Evolutionary conservation across 2,113 vertebrate genomes (phyloP), one percentile per base, ranked within the genome.

Genomic region (Rhea pennata): DNA sequence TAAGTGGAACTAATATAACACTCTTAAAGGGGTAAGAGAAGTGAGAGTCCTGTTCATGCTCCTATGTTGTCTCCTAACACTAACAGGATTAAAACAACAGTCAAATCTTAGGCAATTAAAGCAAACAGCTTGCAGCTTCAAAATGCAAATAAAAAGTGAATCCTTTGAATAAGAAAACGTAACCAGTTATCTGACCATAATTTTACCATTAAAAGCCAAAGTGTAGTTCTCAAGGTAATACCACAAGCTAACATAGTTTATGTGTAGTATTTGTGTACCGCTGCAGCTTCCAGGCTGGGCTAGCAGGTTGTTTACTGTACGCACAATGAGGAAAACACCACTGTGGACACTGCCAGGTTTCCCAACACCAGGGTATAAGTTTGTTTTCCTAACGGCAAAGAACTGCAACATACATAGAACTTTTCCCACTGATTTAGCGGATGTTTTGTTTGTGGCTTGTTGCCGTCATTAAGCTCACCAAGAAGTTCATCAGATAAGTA

Each of bases 361-460:
- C 15, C 36, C 40, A 70, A 66, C 29, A 70, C 11, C 2, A 24
- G 53, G 9, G 44, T 89, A 23, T 23, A 39, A 54, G 10, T 22
- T 26, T n/a, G 7, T 67, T 84, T 94, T 89, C 23, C 33, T 24
- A 59, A 53, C 70, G 24, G 23, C 40, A 84, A 87, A 87, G 29
- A 78, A 67, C 78, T 67, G 44, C 22, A 67, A 44, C 23, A 14
- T 36, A 26, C 1, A 4, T 54, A 84, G 84, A 90, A 27, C 33
- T 90, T 93, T 96, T 94, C 92, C 56, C 33, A 46, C 65, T 95
- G 81, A 76, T 66, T 73, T n/a, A 94, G 53, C 23, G 33, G 21
- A 75, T 71, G 12, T 64, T 91, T 70, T 70, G 6, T 96, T 96
- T 61, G 64, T 91, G 83, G 44, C 10, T 77, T 72, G 8, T 77